Base-by-base conservation (phyloP, 2,113 vertebrate genomes). In the Tragelaphus imberbis region DNA sequence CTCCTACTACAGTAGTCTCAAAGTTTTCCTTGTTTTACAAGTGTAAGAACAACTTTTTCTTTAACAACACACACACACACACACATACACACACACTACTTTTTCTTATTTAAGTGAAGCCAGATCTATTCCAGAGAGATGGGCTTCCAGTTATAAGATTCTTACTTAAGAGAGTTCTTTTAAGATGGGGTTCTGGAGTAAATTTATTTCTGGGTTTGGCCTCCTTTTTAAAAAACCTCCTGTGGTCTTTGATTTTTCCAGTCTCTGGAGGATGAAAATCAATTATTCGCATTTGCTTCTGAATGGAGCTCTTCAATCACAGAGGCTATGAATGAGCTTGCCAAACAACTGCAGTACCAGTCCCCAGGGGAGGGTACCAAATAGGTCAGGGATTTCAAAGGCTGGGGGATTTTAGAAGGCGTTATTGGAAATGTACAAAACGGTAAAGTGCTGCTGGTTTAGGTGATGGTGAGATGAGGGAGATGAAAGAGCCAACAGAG, bases 221-320 rank as follows among this genome's bases (percentile, higher is more conserved):
- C 14, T 93, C 59, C 51, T 90, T 96, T 92, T 88, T 65, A 2
- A 71, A 94, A 95, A 95, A 86, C 21, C 36, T 84, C 58, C 63
- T n/a, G 17, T 93, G 84, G 49, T 56, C 92, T 90, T 71, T 92
- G 71, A 97, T 96, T 92, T 95, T 89, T 95, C 61, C 79, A 94
- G 79, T 44, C 82, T 82, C 90, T 55, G 19, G 59, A 89, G 59
- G 51, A 80, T 79, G 44, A 91, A 61, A 93, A 95, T 92, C 77
- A 93, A 80, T 98, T 61, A 88, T 28, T 94, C 27, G 44, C 59
- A n/a, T 36, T 61, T 86, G 89, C 81, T 96, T 97, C 94, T 90
- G 90, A 97, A 96, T 49, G 65, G 49, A 91, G 87, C 27, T 56
- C 88, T 88, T 88, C 65, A 90, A 88, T 90, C 81, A 88, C 36